phyloP scores from a whole-genome alignment of 2,797 vertebrate genomes.

The Champsocephalus esox region DNA sequence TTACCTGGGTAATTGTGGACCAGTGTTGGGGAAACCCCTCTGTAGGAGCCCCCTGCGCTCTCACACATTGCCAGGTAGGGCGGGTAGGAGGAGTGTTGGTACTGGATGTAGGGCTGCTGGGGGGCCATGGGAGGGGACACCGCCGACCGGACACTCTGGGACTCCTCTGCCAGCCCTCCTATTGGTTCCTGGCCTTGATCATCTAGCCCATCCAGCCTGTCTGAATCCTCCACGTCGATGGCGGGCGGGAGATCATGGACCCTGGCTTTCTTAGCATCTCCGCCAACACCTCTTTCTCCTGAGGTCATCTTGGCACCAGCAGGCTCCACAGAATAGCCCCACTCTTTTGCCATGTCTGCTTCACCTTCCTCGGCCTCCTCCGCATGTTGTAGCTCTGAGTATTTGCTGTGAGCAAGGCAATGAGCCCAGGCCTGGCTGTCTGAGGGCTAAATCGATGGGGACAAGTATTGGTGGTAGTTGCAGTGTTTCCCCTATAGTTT shows the following conservation, averaged over 20 bases:
- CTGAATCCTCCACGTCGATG: slow-evolving; percentile 83
- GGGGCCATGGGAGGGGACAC: slow-evolving; percentile 94
- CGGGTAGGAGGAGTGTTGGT: slow-evolving; percentile 91
- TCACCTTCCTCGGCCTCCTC: slow-evolving; percentile 93
- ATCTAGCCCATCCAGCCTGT: slow-evolving; percentile 89
- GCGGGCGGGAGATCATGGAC: slow-evolving; percentile 78
- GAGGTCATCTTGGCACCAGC: slow-evolving; percentile 81
- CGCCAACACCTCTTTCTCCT: slow-evolving; percentile 51
- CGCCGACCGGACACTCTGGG: slow-evolving; percentile 88
- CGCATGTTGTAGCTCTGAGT: slow-evolving; percentile 86
- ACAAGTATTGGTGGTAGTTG: slow-evolving; percentile 81
- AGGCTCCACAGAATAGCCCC: slow-evolving; percentile 85
- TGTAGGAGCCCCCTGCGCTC: slow-evolving; percentile 90
- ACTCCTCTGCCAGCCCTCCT: slow-evolving; percentile 90
- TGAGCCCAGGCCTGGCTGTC: slow-evolving; percentile 93
- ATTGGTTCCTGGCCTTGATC: slow-evolving; percentile 86
- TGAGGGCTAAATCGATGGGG: slow-evolving; percentile 90
- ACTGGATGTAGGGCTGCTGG: slow-evolving; percentile 97
- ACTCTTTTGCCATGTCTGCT: slow-evolving; percentile 91
- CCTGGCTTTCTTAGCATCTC: slow-evolving; percentile 90
- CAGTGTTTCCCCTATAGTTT: slow-evolving; percentile 79
- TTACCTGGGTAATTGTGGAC: slow-evolving; percentile 97
- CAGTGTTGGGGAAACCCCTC: slow-evolving; percentile 94
- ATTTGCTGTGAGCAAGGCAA: slow-evolving; percentile 94
- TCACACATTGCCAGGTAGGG: slow-evolving; percentile 97